Evolutionary conservation across 2,797 vertebrate species (phyloP), one percentile per base, ranked within the genome.

Genomic region (Parambassis ranga): DNA sequence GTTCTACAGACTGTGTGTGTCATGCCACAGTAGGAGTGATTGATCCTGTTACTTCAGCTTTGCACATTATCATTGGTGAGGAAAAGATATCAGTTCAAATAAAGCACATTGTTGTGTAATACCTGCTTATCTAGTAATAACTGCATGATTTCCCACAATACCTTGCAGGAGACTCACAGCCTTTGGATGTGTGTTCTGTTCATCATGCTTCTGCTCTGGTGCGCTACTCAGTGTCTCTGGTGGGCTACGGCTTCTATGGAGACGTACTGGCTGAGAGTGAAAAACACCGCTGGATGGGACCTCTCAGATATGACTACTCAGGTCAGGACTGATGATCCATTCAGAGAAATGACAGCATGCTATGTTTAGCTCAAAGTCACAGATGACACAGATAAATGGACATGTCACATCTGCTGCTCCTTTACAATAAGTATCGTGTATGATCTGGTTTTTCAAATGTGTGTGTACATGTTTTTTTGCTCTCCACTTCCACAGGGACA

Each of bases 241-340:
- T 94, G 78, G 94, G 94, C 15, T 95, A 95, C 9, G 94, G 94
- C 43, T 95, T 95, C 76, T 95, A 94, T 26, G 94, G 94, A 0
- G 94, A 95, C 6, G 91, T 94, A 4, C 76, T 95, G 61, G 87
- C 78, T 13, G 89, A 92, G 78, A 94, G 93, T 11, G 93, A 95
- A 79, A 91, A 87, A 39, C 88, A 93, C 20, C 93, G 93, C 42
- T 95, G 93, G 93, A 92, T 95, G 92, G 93, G 94, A 7, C 93
- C 94, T 19, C 65, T 91, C 10, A 78, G 93, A 91, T 94, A 95
- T 7, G 93, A 94, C 78, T 92, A 91, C 41, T 91, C 94, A 64
- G 94, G 94, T 94, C 15, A n/a, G 14, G 10, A 60, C 16, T 8
- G 5, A 35, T 2, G 37, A 50, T 41, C 57, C 2, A 11, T 32